Conservation (phyloP, 2,888 invertebrate genomes). For the Artemia sinica region DNA sequence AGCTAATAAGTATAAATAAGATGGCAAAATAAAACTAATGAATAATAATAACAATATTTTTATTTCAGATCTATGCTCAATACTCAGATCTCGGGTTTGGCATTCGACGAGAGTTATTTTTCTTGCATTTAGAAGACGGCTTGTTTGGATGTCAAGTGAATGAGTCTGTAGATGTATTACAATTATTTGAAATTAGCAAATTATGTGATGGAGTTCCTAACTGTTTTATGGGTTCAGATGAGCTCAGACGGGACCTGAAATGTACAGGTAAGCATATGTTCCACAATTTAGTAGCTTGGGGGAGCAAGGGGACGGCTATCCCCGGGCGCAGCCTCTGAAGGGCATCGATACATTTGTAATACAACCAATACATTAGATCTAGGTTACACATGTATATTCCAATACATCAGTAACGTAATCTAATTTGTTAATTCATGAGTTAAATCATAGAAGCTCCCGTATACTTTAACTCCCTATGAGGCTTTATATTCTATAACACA, state of each 20-base stretch:
- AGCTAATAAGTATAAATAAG: too few species aligned
- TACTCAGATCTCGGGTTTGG: constrained; percentile 25
- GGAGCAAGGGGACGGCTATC: neutral
- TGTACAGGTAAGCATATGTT: constrained; percentile 59
- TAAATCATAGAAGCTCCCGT: too few species aligned
- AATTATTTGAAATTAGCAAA: constrained; percentile 83
- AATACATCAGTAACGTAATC: too few species aligned
- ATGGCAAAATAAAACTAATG: too few species aligned
- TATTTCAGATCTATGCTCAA: constrained; percentile 24
- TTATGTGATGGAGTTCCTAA: constrained; percentile 77
- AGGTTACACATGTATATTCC: too few species aligned
- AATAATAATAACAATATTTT: neutral
- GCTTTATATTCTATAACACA: too few species aligned
- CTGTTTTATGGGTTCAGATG: constrained; percentile 81
- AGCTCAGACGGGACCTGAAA: constrained; percentile 70
- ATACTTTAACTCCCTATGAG: too few species aligned
- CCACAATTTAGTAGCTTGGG: too few species aligned
- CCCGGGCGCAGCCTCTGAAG: neutral
- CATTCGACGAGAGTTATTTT: constrained; percentile 61
- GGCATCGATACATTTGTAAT: too few species aligned
- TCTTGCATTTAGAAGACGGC: constrained; percentile 89
- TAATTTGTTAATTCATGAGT: too few species aligned
- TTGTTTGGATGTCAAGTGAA: constrained; percentile 95
- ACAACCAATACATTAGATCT: too few species aligned
- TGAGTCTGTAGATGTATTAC: constrained; percentile 82